These are phyloP conservation scores for Xiphophorus birchmanni DNA, from an alignment of 2,797 vertebrate species.

Conservation along the genomic window DNA sequence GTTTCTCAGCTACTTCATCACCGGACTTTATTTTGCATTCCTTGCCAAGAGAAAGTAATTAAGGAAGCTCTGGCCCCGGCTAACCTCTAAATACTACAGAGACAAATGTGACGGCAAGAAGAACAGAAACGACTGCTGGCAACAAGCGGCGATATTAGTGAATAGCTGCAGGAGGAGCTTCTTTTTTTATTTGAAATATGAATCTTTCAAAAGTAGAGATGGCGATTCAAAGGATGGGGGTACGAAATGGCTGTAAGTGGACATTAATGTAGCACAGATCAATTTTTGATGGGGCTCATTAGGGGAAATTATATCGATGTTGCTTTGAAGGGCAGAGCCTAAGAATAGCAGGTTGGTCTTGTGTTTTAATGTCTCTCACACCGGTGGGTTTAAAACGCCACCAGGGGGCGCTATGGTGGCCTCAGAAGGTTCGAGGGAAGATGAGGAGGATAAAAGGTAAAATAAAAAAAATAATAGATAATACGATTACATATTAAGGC, in stretches of 20 bases:
- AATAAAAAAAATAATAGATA: too few relatives aligned
- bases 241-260: constrained; percentile 44
- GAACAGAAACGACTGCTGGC: constrained; percentile 13
- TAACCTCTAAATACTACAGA: constrained; percentile 47
- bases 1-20: constrained; percentile 42
- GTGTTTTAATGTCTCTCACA: constrained; percentile 18
- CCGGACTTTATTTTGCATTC: constrained; percentile 10
- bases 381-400: too few relatives aligned
- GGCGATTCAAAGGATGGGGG: constrained; percentile 48
- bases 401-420: neutral
- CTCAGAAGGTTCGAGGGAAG: too few relatives aligned
- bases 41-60: constrained; percentile 52
- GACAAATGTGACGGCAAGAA: constrained; percentile 25
- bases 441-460: too few relatives aligned
- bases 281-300: constrained; percentile 75
- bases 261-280: constrained; percentile 63
- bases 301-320: constrained; percentile 71
- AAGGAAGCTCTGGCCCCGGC: constrained; percentile 55
- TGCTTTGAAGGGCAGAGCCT: constrained; percentile 65
- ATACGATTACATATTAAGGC: too few relatives aligned
- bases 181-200: constrained; percentile 28
- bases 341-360: constrained; percentile 59
- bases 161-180: neutral
- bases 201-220: constrained; percentile 49
- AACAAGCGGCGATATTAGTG: constrained; percentile 11